Evolutionary conservation across 2,888 invertebrate genomes (phyloP).

Genomic region (Leptarthrus brevirostris): DNA sequence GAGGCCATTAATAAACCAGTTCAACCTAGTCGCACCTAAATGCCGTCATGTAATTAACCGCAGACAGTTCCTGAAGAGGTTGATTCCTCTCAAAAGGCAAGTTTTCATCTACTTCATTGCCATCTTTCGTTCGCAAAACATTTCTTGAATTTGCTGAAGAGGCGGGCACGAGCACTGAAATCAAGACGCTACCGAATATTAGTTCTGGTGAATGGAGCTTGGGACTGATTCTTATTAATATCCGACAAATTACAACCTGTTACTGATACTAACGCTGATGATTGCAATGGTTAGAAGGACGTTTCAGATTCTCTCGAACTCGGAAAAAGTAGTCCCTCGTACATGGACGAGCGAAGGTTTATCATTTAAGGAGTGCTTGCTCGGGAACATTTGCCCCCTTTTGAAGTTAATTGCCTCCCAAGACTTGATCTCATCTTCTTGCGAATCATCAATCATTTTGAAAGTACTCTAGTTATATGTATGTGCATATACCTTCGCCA

Average conservation of each 20-base stretch:
- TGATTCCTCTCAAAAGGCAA: slow-evolving; percentile 24
- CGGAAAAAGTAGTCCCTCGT: no score
- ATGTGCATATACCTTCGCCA: slow-evolving; percentile 24
- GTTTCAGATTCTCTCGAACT: background rate
- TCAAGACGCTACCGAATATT: slow-evolving; percentile 5
- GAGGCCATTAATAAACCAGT: slow-evolving; percentile 48
- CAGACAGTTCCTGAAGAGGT: slow-evolving; percentile 18
- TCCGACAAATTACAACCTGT: slow-evolving; percentile 23
- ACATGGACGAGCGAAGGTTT: no score
- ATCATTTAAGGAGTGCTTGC: no score
- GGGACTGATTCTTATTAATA: slow-evolving; percentile 1
- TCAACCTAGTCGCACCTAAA: slow-evolving; percentile 28
- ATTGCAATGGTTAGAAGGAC: background rate
- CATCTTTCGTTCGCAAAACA: slow-evolving; percentile 16
- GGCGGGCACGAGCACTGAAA: background rate
- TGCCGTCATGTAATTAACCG: slow-evolving; percentile 26
- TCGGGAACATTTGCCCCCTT: background rate
- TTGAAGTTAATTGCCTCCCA: background rate
- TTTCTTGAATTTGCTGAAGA: slow-evolving; percentile 12
- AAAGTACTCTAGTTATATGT: slow-evolving; percentile 50
- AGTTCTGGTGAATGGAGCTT: background rate
- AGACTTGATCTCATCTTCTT: background rate
- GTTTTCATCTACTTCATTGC: slow-evolving; percentile 29
- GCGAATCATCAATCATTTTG: slow-evolving; percentile 50
- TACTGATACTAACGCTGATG: slow-evolving; percentile 3